Percentiles rank a stretch among this genome's conserved stretches.
phyloP scores from a whole-genome alignment of 1,140 invertebrate species.

The Drosophila truncata region DNA sequence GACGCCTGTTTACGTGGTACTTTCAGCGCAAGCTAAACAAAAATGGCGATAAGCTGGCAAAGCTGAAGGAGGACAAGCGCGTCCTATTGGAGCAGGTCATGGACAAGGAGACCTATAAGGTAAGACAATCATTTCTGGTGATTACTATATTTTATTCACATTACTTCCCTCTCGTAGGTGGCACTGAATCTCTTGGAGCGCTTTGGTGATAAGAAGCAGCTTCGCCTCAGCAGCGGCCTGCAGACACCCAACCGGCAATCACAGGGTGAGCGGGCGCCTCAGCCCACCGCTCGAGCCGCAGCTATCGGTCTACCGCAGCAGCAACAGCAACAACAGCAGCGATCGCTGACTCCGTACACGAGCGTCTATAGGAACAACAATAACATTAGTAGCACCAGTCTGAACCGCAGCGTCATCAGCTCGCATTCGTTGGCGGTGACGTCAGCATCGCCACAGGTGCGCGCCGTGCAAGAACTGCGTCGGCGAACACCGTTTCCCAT shows the following conservation, averaged over 20 bases:
- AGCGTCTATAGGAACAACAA: slow-evolving; percentile 85
- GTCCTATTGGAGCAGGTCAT: slow-evolving; percentile 97
- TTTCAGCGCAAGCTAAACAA: slow-evolving; percentile 93
- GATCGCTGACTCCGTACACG: slow-evolving; percentile 81
- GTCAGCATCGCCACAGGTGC: slow-evolving; percentile 43
- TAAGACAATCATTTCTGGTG: slow-evolving; percentile 72
- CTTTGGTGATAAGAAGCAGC: slow-evolving; percentile 76
- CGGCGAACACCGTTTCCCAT: slow-evolving; percentile 81
- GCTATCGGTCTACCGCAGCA: slow-evolving; percentile 8
- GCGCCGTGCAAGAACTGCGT: slow-evolving; percentile 71
- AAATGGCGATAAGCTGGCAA: slow-evolving; percentile 91
- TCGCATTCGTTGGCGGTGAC: slow-evolving; percentile 31
- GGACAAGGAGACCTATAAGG: slow-evolving; percentile 99
- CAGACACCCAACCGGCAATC: slow-evolving; percentile 20
- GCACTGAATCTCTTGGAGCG: slow-evolving; percentile 78
- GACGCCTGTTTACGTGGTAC: slow-evolving; percentile 93
- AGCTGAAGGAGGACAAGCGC: slow-evolving; percentile 93
- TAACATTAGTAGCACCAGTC: slow-evolving; percentile 68
- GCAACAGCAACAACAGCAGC: slow-evolving; percentile 59
- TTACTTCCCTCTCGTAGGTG: slow-evolving; percentile 45
- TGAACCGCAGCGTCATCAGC: slow-evolving; percentile 81
- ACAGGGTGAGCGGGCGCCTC: slow-evolving; percentile 44
- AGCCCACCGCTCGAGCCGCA: slow-evolving; percentile 17
- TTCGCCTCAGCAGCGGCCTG: slow-evolving; percentile 30
- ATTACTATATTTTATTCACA: neutral